phyloP scores from a whole-genome alignment of 2,888 invertebrate species.

The Cephus spinipes region DNA sequence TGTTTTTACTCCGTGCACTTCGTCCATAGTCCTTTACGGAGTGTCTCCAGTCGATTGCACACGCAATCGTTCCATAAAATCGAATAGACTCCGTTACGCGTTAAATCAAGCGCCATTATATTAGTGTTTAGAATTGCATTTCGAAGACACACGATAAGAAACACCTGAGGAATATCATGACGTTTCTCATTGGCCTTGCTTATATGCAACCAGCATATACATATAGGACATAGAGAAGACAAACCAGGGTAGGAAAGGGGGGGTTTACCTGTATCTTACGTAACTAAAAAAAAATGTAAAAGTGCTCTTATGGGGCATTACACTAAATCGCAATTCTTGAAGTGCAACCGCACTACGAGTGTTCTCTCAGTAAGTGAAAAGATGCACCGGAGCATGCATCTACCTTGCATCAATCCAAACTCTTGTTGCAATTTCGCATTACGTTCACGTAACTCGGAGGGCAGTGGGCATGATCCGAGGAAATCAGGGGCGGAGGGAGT shows the following conservation, averaged over 20 bases:
- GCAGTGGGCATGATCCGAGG: too few relatives aligned
- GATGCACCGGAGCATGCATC: background rate
- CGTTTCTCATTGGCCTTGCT: background rate
- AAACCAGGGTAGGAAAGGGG: background rate
- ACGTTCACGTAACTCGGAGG: background rate
- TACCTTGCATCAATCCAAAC: background rate
- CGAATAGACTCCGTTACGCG: background rate
- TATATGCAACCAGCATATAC: background rate
- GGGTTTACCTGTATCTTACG: background rate
- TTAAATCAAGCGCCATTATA: background rate
- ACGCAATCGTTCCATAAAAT: background rate
- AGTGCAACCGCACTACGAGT: background rate
- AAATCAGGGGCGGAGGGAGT: too few relatives aligned
- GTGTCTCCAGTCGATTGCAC: background rate
- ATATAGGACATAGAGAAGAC: background rate
- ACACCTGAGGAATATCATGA: background rate
- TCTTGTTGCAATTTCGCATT: background rate
- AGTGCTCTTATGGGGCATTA: background rate
- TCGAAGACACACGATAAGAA: background rate
- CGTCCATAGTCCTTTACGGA: background rate
- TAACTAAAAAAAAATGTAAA: background rate
- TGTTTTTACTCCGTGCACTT: background rate
- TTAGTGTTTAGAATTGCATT: background rate
- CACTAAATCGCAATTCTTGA: background rate
- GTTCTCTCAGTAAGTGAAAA: background rate